Conservation (phyloP, 2,113 vertebrate genomes). For the Myiozetetes cayanensis region DNA sequence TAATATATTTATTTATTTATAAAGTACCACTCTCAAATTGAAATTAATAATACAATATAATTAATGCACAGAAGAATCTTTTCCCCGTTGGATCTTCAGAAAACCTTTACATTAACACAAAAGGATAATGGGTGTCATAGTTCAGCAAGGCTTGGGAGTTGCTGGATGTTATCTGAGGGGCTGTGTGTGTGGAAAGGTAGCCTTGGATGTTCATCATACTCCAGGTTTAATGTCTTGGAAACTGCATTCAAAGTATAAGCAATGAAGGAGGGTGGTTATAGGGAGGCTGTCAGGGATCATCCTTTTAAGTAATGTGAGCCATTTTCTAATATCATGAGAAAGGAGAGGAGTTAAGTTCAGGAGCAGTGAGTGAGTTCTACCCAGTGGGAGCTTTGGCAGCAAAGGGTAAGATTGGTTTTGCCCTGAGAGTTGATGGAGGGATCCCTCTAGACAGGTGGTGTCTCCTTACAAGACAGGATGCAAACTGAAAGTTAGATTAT, state of each 20-base stretch:
- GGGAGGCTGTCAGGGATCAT: neutral
- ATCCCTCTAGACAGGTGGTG: neutral
- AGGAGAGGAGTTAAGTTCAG: neutral
- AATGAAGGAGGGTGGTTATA: neutral
- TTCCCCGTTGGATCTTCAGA: neutral
- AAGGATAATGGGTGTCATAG: neutral
- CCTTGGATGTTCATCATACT: neutral
- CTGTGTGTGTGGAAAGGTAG: neutral
- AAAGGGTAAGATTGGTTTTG: neutral
- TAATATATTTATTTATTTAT: neutral
- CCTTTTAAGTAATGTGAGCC: neutral
- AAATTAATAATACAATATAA: neutral
- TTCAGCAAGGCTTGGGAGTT: neutral
- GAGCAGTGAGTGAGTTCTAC: neutral
- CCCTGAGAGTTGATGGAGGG: neutral
- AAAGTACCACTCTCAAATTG: neutral
- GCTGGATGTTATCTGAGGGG: neutral
- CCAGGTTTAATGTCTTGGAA: neutral
- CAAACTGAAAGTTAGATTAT: neutral
- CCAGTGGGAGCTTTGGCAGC: neutral
- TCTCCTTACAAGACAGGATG: neutral
- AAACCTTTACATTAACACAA: neutral
- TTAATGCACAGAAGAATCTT: neutral
- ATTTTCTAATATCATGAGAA: neutral
- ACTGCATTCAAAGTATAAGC: neutral